Evolutionary conservation across 2,888 invertebrate genomes (phyloP).

Genomic region (Lithophane semibrunnea): DNA sequence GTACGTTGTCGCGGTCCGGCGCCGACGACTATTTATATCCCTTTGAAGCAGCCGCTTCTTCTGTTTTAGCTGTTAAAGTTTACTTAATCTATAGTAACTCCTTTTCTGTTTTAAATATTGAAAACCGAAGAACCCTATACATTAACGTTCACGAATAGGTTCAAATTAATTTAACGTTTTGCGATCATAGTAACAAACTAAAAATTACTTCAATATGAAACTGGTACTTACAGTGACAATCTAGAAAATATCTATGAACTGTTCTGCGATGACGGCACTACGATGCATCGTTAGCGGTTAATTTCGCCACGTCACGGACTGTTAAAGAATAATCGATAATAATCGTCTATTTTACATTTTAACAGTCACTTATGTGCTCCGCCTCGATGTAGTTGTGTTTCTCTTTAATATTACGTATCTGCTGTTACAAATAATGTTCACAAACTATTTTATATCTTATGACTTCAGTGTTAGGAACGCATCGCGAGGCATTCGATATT

Average conservation of each 20-base stretch:
- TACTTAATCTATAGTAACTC: conserved; percentile 65
- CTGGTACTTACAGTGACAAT: background rate
- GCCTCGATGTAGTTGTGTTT: conserved; percentile 61
- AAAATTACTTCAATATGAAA: background rate
- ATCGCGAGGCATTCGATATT: conserved; percentile 57
- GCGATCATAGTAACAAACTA: background rate
- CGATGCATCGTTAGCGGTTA: background rate
- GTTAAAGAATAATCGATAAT: conserved; percentile 41
- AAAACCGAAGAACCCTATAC: conserved; percentile 30
- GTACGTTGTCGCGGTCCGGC: conserved; percentile 73
- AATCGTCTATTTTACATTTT: conserved; percentile 57
- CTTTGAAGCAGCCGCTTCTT: conserved; percentile 81
- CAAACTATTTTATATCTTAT: conserved; percentile 62
- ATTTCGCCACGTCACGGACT: conserved; percentile 29
- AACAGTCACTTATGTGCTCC: conserved; percentile 53
- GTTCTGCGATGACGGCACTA: background rate
- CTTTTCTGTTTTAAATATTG: conserved; percentile 60
- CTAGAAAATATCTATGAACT: background rate
- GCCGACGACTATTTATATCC: conserved; percentile 79
- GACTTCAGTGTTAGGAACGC: conserved; percentile 56
- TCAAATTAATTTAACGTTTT: conserved; percentile 1
- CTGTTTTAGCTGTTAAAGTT: conserved; percentile 76
- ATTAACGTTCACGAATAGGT: conserved; percentile 11
- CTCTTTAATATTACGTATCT: conserved; percentile 60
- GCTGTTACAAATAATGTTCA: conserved; percentile 46